These are phyloP conservation scores for Nyctibius grandis DNA, from an alignment of 2,797 vertebrate genomes.

Conservation along the genomic window DNA sequence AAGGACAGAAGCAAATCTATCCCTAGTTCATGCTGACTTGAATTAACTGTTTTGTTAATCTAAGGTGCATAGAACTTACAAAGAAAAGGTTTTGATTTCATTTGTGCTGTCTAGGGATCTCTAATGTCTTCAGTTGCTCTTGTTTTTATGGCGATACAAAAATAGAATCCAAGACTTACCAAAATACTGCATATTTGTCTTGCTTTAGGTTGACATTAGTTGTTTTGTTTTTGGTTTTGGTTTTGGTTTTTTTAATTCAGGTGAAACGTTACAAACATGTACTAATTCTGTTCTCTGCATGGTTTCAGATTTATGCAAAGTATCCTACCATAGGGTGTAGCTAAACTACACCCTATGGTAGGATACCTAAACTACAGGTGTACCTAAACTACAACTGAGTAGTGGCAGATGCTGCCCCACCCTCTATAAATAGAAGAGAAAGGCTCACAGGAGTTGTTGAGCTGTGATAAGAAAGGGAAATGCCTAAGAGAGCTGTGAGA, in stretches of 20 bases:
- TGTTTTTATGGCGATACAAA: background rate
- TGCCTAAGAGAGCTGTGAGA: background rate
- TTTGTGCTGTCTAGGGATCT: background rate
- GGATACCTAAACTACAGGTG: too few species aligned
- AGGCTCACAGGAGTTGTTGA: background rate
- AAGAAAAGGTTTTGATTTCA: background rate
- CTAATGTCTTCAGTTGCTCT: background rate
- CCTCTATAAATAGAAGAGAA: background rate
- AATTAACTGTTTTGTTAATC: background rate
- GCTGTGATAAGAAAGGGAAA: background rate
- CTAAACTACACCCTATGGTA: too few species aligned
- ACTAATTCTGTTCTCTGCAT: background rate
- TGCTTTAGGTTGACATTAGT: background rate
- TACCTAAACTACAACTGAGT: background rate
- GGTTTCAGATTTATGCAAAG: background rate
- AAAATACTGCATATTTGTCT: background rate
- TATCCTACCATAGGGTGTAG: rapidly evolving
- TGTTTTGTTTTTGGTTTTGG: background rate
- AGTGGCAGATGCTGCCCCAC: background rate
- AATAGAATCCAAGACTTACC: background rate
- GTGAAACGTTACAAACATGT: background rate
- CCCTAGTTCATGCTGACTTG: background rate
- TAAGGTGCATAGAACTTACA: background rate
- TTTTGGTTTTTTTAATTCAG: background rate
- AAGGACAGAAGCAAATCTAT: background rate